phyloP scores from a whole-genome alignment of 2,888 invertebrate species.

The Peribatodes rhomboidaria region DNA sequence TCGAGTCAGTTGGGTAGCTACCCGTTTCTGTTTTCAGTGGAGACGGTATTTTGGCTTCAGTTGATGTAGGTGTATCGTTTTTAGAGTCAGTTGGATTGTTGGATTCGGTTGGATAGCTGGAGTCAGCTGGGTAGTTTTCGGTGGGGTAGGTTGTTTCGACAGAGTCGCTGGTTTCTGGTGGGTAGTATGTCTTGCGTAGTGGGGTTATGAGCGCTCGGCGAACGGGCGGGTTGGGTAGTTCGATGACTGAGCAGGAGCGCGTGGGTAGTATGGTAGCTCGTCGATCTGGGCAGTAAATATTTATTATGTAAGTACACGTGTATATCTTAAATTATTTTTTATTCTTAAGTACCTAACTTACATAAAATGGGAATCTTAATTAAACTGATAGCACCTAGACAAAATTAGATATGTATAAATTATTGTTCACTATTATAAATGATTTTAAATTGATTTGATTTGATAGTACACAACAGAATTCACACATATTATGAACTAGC shows the following conservation, averaged over 20 bases:
- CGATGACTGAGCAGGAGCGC: background rate
- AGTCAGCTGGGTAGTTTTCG: constrained; percentile 1
- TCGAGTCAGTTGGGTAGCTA: background rate
- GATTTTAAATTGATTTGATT: no score
- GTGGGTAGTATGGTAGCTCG: background rate
- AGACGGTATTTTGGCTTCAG: background rate
- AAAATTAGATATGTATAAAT: no score
- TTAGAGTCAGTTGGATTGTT: background rate
- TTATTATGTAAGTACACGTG: background rate
- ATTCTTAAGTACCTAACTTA: no score
- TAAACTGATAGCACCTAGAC: no score
- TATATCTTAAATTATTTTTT: no score
- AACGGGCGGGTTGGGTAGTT: background rate
- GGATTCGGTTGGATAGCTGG: background rate
- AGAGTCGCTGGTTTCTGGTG: background rate
- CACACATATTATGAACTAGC: no score
- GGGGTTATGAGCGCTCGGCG: constrained; percentile 3
- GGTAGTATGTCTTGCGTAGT: constrained; percentile 1
- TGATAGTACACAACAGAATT: no score
- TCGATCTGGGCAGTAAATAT: background rate
- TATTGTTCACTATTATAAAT: no score
- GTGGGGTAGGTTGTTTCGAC: constrained; percentile 3
- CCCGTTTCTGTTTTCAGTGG: background rate
- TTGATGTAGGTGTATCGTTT: background rate
- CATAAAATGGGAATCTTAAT: no score